These are phyloP conservation scores for Hirundichthys speculiger DNA, from an alignment of 2,113 vertebrate genomes.

Conservation along the genomic window DNA sequence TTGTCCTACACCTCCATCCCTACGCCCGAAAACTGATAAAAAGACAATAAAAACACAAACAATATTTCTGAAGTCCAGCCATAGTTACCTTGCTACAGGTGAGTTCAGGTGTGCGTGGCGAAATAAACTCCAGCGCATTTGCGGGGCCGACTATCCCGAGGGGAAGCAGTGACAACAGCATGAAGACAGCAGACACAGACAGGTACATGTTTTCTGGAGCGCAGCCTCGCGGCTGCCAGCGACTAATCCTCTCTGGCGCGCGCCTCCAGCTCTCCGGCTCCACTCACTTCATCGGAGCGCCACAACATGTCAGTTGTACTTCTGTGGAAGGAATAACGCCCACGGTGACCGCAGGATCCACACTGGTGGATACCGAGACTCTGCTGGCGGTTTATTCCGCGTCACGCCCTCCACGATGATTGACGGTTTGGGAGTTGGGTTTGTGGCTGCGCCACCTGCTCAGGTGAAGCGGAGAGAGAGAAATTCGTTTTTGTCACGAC, in stretches of 20 bases:
- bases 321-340: too few species aligned
- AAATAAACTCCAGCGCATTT: constrained; percentile 15
- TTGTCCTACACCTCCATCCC: too few species aligned
- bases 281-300: neutral
- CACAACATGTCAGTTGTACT: too few species aligned
- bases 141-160: neutral
- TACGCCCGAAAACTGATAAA: too few species aligned
- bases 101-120: constrained; percentile 17
- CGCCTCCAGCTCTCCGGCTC: neutral
- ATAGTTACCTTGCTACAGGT: constrained; percentile 51
- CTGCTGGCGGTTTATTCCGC: neutral
- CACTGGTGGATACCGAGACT: neutral
- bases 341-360: too few species aligned
- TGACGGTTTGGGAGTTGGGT: constrained; percentile 15
- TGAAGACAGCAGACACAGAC: neutral
- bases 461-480: neutral
- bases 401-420: neutral
- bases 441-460: neutral
- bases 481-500: too few species aligned
- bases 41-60: too few species aligned
- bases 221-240: neutral
- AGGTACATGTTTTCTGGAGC: constrained; percentile 26
- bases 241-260: neutral
- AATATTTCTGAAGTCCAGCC: too few species aligned
- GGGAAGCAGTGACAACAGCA: constrained; percentile 8